Percentiles rank a stretch among this genome's conserved stretches.
These are phyloP conservation scores for Drusus annulatus DNA, from an alignment of 1,140 invertebrate species.

Conservation along the genomic window DNA sequence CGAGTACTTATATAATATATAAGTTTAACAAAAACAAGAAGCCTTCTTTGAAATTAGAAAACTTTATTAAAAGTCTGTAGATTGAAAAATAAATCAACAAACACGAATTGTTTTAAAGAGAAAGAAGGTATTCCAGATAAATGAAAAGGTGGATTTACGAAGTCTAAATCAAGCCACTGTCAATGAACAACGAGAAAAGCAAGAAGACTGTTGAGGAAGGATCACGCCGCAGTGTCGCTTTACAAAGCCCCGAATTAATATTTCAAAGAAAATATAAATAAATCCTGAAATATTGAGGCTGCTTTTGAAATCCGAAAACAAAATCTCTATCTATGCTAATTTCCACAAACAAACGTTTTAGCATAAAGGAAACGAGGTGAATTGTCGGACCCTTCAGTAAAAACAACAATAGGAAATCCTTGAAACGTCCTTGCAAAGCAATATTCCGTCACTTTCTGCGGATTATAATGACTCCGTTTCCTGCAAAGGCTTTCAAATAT, in stretches of 20 bases:
- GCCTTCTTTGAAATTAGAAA: too few species aligned
- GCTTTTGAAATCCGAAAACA: conserved; percentile 18
- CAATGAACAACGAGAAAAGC: neutral
- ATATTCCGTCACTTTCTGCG: conserved; percentile 10
- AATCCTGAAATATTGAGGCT: conserved; percentile 24
- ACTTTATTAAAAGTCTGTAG: too few species aligned
- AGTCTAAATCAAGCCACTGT: conserved; percentile 8
- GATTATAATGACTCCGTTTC: too few species aligned
- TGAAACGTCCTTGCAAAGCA: conserved; percentile 1
- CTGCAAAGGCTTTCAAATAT: too few species aligned
- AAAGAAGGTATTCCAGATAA: neutral
- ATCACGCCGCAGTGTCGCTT: neutral
- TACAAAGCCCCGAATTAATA: conserved; percentile 25
- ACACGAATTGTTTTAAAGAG: too few species aligned
- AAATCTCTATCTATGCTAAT: conserved; percentile 53
- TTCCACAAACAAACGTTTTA: conserved; percentile 47
- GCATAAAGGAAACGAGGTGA: conserved; percentile 34
- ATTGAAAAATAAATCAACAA: too few species aligned
- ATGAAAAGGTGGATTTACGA: neutral
- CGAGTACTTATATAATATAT: too few species aligned
- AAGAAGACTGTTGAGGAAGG: conserved; percentile 3
- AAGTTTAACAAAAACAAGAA: too few species aligned
- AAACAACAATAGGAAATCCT: conserved; percentile 46
- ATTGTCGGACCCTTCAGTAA: conserved; percentile 8
- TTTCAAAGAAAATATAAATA: conserved; percentile 29